phyloP scores from a whole-genome alignment of 2,797 vertebrate genomes.

The Poeciliopsis gracilis region DNA sequence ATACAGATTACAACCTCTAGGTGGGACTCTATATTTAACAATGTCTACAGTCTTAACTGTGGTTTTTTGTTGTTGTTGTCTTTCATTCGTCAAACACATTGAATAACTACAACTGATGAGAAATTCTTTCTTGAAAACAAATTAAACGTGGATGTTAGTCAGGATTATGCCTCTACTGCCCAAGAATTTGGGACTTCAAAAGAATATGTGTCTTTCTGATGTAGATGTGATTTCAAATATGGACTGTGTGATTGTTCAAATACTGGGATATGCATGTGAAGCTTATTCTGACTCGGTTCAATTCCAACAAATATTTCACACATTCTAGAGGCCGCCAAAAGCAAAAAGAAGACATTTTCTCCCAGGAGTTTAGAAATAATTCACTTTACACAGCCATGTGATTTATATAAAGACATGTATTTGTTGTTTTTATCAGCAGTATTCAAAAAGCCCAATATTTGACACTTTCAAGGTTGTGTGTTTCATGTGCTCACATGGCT shows the following conservation, averaged over 20 bases:
- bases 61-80: not conserved
- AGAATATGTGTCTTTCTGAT: not conserved
- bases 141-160: not conserved
- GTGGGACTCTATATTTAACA: slow-evolving; percentile 44
- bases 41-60: slow-evolving; percentile 20
- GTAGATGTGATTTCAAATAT: slow-evolving; percentile 9
- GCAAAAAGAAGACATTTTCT: slow-evolving; percentile 57
- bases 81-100: slow-evolving; percentile 15
- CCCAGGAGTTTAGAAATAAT: slow-evolving; percentile 55
- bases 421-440: slow-evolving; percentile 33
- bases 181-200: not conserved
- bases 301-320: not conserved
- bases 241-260: slow-evolving; percentile 32
- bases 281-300: slow-evolving; percentile 51
- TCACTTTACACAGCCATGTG: slow-evolving; percentile 66
- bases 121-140: slow-evolving; percentile 2
- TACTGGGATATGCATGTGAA: slow-evolving; percentile 58
- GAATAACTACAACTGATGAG: not conserved
- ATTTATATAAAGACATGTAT: slow-evolving; percentile 28
- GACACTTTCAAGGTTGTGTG: slow-evolving; percentile 17
- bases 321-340: slow-evolving; percentile 63
- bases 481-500: slow-evolving; percentile 3
- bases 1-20: slow-evolving; percentile 37
- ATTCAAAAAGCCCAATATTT: slow-evolving; percentile 27
- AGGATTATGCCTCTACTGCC: not conserved